Evolutionary conservation across 2,113 vertebrate species (phyloP).

Genomic region (Diphyllodes magnificus): DNA sequence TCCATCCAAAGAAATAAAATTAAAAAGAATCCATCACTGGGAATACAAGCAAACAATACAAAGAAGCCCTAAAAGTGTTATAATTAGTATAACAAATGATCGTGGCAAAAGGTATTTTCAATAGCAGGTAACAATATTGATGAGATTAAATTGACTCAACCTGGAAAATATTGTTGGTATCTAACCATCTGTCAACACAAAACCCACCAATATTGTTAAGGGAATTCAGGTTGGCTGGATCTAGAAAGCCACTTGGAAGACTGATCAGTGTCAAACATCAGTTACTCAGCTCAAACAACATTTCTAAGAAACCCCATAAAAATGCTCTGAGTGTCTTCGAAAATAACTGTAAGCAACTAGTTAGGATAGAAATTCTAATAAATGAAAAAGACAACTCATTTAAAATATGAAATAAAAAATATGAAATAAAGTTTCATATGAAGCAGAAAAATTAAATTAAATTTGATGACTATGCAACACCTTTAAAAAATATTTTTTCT

Average conservation of each 20-base stretch:
- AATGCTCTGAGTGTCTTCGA: fast-evolving
- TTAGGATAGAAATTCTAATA: neutral
- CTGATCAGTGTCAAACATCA: neutral
- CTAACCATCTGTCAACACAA: neutral
- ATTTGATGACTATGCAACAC: neutral
- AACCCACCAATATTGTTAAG: neutral
- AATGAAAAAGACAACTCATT: neutral
- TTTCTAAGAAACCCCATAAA: neutral
- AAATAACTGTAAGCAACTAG: neutral
- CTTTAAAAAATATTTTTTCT: neutral
- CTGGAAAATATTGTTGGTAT: neutral
- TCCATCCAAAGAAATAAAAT: neutral
- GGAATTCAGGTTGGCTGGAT: neutral
- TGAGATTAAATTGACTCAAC: neutral
- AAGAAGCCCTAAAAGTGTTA: neutral
- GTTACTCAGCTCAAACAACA: neutral
- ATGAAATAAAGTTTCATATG: neutral
- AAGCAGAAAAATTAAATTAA: neutral
- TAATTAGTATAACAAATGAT: neutral
- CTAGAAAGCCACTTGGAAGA: neutral
- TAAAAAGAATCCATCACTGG: neutral
- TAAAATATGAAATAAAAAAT: too few relatives aligned
- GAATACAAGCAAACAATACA: neutral
- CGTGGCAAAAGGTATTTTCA: neutral
- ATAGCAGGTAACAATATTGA: neutral